Conservation (phyloP, 2,113 vertebrate species). For the Ivindomyrus marchei region DNA sequence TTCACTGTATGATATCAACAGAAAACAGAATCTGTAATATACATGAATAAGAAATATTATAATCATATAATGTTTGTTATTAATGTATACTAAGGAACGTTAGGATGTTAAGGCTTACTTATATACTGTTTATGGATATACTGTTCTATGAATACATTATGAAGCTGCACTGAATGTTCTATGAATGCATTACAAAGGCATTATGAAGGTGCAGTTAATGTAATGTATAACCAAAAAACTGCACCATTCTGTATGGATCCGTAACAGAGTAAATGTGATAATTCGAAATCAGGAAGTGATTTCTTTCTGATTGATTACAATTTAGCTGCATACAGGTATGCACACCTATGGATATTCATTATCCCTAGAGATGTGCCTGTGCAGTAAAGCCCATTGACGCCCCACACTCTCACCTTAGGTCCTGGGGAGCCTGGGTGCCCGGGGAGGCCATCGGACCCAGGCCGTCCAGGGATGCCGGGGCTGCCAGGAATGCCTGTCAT, state of each 20-base stretch:
- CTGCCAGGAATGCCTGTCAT: slow-evolving; percentile 69
- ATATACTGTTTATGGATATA: background rate
- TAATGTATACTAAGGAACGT: background rate
- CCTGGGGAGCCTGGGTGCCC: slow-evolving; percentile 78
- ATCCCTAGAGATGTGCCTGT: background rate
- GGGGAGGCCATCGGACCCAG: slow-evolving; percentile 76
- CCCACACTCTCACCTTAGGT: slow-evolving; percentile 63
- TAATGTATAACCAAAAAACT: background rate
- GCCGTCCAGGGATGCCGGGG: slow-evolving; percentile 71
- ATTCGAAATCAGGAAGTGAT: background rate
- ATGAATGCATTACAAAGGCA: background rate
- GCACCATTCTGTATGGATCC: background rate
- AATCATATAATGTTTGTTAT: background rate
- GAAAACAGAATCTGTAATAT: background rate
- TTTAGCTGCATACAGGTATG: background rate
- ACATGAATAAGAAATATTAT: background rate
- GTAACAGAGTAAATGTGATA: background rate
- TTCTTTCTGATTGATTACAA: background rate
- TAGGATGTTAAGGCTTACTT: background rate
- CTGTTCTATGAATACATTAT: background rate
- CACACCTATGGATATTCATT: background rate
- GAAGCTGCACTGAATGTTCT: background rate
- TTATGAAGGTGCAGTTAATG: background rate
- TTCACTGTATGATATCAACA: background rate
- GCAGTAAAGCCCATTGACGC: background rate